Evolutionary conservation across 2,797 vertebrate species (phyloP), one percentile per base, ranked within the genome.

Genomic region (Gallinago solitaria): DNA sequence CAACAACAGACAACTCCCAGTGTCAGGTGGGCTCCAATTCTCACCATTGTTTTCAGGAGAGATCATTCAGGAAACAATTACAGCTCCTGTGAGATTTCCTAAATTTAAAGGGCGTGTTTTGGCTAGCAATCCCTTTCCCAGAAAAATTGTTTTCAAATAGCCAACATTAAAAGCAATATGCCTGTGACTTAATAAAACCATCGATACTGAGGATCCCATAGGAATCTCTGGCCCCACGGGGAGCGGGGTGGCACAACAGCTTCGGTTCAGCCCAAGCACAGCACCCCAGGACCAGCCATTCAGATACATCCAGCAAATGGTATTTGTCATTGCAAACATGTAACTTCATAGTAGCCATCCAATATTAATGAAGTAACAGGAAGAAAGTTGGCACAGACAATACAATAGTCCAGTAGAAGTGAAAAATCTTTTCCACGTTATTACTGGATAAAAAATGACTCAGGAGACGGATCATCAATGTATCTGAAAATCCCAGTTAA

Each of bases 171-270:
- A 91, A 90, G 75, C 78, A 94, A 50, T 80, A 78, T 61, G 78
- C 75, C 81, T 78, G 43, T 63, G 47, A 69, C 41, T 78, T 60
- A n/a, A 53, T 17, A 54, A 50, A 80, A 64, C 32, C 65, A 35
- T n/a, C 6, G 27, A 21, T n/a, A 45, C 39, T 12, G 23, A 74
- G 33, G 28, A 57, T 15, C 17, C 11, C 1, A 1, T 0, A 23
- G 57, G 83, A 53, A 53, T 30, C 23, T 19, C 1, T 0, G 25
- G 69, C 20, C 67, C 25, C 59, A 15, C 0, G 0, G 47, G 51
- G 47, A 30, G 30, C 7, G 5, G 37, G 45, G 28, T n/a, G 50
- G 41, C 28, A 71, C 89, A 43, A 6, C 43, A 69, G 74, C 30
- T 75, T 76, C 1, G 0, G 25, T 19, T 60, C 20, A 7, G 8